phyloP scores from a whole-genome alignment of 1,140 invertebrate genomes.

The Bactericera cockerelli region DNA sequence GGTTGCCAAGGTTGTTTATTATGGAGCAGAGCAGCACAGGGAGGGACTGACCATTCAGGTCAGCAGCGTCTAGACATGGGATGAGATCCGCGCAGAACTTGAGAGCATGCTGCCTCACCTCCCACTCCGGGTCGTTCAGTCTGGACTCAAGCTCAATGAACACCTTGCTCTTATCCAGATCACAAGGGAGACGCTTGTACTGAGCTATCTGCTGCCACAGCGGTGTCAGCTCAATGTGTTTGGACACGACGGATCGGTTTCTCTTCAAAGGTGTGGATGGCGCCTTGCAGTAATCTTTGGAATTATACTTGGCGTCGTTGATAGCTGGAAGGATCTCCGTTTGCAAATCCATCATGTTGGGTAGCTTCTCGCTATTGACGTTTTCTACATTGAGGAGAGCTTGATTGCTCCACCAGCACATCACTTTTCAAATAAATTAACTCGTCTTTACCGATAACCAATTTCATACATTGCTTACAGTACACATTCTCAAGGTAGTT shows the following conservation, averaged over 20 bases:
- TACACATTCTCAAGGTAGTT: too few relatives aligned
- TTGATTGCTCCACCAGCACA: slow-evolving; percentile 5
- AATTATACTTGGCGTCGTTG: neutral
- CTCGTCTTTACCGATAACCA: too few relatives aligned
- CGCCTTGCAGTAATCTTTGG: neutral
- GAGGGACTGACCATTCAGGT: slow-evolving; percentile 41
- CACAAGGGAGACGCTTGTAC: slow-evolving; percentile 36
- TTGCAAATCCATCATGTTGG: slow-evolving; percentile 1
- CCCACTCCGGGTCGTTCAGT: slow-evolving; percentile 60
- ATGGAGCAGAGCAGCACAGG: slow-evolving; percentile 42
- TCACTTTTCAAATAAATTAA: too few relatives aligned
- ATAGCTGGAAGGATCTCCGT: neutral
- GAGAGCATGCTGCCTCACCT: slow-evolving; percentile 59
- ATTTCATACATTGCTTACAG: too few relatives aligned
- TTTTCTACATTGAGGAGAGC: neutral
- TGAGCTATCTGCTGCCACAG: slow-evolving; percentile 56
- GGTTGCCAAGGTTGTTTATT: slow-evolving; percentile 53
- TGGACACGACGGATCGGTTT: neutral
- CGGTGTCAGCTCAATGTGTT: slow-evolving; percentile 43
- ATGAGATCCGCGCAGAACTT: slow-evolving; percentile 55
- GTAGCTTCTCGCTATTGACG: neutral
- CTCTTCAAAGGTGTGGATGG: slow-evolving; percentile 2
- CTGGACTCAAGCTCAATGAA: slow-evolving; percentile 50
- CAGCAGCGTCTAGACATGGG: slow-evolving; percentile 41
- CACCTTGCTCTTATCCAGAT: slow-evolving; percentile 42